phyloP scores from a whole-genome alignment of 2,888 invertebrate species.

The Lycocerus yunnanus region DNA sequence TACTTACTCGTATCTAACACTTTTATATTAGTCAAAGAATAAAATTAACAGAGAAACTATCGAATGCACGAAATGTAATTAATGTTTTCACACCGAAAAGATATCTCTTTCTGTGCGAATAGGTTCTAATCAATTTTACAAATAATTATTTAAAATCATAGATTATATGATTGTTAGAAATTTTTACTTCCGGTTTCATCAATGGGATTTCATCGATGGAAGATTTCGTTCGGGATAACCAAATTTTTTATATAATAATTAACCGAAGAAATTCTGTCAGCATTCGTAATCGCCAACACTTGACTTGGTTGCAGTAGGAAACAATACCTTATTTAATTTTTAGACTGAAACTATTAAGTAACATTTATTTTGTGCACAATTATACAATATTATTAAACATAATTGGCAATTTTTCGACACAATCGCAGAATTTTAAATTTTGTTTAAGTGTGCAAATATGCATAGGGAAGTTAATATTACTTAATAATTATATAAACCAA shows the following conservation, averaged over 20 bases:
- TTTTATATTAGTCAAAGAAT: neutral
- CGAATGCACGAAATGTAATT: neutral
- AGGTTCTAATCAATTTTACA: neutral
- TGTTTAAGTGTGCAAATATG: neutral
- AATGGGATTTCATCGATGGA: neutral
- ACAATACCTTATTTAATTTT: slow-evolving; percentile 32
- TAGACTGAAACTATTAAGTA: slow-evolving; percentile 38
- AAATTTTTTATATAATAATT: neutral
- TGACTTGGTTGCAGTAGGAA: neutral
- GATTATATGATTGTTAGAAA: neutral
- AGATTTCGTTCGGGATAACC: neutral
- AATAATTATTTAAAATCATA: neutral
- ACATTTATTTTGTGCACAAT: slow-evolving; percentile 12
- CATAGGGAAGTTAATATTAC: neutral
- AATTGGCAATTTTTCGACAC: neutral
- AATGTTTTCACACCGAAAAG: neutral
- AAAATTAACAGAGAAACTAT: neutral
- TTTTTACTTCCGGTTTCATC: neutral
- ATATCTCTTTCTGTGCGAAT: neutral
- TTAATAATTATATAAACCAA: neutral
- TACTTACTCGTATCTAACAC: no score
- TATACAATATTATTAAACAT: neutral
- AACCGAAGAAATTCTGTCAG: neutral
- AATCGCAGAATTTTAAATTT: neutral
- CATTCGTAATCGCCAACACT: neutral